Base-by-base conservation (phyloP, 2,113 vertebrate species). In the Poicephalus gulielmi region DNA sequence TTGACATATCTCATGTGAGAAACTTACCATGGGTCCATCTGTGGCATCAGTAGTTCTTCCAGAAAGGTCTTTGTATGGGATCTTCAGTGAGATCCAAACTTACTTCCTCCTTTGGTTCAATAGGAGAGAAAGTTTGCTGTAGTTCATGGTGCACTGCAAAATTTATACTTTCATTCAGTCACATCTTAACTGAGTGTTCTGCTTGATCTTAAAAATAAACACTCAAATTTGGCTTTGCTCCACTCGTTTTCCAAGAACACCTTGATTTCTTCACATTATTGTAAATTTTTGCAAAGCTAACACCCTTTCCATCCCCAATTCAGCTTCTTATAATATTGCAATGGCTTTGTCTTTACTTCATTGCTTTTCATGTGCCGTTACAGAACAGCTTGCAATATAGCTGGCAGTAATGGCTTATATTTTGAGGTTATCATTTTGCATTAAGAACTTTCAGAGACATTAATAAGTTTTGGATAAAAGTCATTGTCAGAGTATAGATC, bases 301-400 rank as follows among this genome's bases (percentile, higher is more conserved):
- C 67, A 13, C 20, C 15, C 4, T 57, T 31, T 86, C 31, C 50
- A 57, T 41, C 37, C 17, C 2, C 1, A 17, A 70, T 86, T 92
- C 88, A 86, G 2, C 50, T 86, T 60, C 43, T 60, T 86, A 44
- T 60, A 49, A 71, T 73, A 92, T 77, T 80, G 47, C 30, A 62
- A 57, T 39, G 7, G 12, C 15, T 86, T n/a, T 92, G 60, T 82
- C 70, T 95, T 91, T 86, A 67, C 31, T 86, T 91, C 73, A 84
- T 79, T 94, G 57, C 35, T 77, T 96, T 95, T 95, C 86, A 96
- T 88, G 90, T 79, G 90, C 82, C 1, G 1, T n/a, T 96, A 55
- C 18, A 75, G 68, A 92, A 88, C 95, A 96, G 83, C 83, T 97
- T 95, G 95, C 43, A 84, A 94, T 96, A 96, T 90, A 93, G 92